These are phyloP conservation scores for Mycteria americana DNA, from an alignment of 2,797 vertebrate species.

Conservation along the genomic window DNA sequence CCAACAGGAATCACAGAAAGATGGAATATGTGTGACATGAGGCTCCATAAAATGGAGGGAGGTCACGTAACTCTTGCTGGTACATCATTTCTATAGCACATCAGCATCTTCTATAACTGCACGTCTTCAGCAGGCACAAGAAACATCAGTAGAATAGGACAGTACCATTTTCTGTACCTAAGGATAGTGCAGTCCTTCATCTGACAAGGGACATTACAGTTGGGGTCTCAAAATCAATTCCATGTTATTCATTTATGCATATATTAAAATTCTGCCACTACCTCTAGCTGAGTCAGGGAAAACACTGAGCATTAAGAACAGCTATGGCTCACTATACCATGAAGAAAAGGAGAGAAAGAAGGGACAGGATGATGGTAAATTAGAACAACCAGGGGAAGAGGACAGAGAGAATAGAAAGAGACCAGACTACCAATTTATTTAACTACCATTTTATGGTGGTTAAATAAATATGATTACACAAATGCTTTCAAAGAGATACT, in stretches of 20 bases:
- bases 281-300: neutral
- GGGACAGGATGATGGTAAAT: neutral
- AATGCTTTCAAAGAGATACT: neutral
- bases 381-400: neutral
- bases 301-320: neutral
- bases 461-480: neutral
- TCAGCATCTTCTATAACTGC: neutral
- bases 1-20: neutral
- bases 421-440: neutral
- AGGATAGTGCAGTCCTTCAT: neutral
- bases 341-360: neutral
- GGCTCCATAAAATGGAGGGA: neutral
- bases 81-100: neutral
- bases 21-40: neutral
- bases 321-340: neutral
- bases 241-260: neutral
- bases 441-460: neutral
- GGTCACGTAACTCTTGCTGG: neutral
- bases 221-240: neutral
- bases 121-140: neutral
- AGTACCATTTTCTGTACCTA: neutral
- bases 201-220: neutral
- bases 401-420: neutral
- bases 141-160: neutral
- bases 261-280: neutral